Base-by-base conservation (phyloP, 2,888 invertebrate genomes). In the Seira sanloemensis region DNA sequence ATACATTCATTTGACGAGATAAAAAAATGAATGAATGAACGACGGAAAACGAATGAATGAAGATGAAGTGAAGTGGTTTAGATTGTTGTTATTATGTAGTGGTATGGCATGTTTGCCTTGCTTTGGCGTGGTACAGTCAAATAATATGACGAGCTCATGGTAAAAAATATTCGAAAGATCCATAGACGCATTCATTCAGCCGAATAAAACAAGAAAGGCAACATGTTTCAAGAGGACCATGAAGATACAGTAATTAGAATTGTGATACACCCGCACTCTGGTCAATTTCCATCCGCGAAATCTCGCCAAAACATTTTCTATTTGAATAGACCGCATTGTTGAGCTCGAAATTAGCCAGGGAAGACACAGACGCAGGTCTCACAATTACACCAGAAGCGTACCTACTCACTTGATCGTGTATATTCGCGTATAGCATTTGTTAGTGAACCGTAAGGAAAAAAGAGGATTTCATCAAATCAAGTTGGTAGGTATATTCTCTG, bases 21-120 rank as follows among this genome's bases (percentile, higher is more conserved):
- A 25, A 27, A 23, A 37, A 65, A 76, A 58, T 82, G 82, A 82
- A 23, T 77, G 82, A 77, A 58, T 58, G 58, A 76, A 82, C 54
- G 62, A 46, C 37, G 65, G 67, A 69, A 78, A 68, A 71, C 78
- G 71, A 78, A 78, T 78, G 78, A 78, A 71, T 78, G 78, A 78
- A 46, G 69, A 78, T 58, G 69, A 78, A 77, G 23, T 54, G 68
- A 26, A 26, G 65, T 58, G 58, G 58, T 58, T 58, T 58, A 18
- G 58, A n/a, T 58, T 58, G 58, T n/a, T 58, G 58, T 58, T 58
- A 18, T n/a, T 58, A 4, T 58, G n/a, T 58, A 58, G n/a, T 58
- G n/a, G n/a, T 12, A 9, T 58, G 58, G 58, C 58, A 58, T 9
- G 37, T 37, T 37, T 5, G 37, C 37, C 5, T n/a, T 58, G 58